phyloP scores from a whole-genome alignment of 2,113 vertebrate species.

The Synchiropus splendidus region DNA sequence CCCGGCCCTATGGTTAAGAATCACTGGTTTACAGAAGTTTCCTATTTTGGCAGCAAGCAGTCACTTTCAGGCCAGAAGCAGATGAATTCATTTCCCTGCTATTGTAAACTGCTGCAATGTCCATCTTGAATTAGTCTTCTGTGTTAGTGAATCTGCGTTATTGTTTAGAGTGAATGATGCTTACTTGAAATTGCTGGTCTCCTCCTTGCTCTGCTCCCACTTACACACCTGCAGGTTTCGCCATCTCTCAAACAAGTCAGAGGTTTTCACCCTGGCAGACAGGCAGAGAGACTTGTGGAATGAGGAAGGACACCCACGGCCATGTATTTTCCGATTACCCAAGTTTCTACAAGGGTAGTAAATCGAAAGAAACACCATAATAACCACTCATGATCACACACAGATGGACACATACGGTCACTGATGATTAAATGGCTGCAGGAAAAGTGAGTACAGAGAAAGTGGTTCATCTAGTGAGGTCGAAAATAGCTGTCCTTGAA shows the following conservation, averaged over 20 bases:
- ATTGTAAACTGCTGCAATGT: too few species aligned
- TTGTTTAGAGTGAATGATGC: slow-evolving; percentile 9
- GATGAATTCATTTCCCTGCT: too few species aligned
- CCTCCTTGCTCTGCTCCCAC: slow-evolving; percentile 86
- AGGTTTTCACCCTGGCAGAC: slow-evolving; percentile 85
- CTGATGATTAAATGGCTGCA: not conserved
- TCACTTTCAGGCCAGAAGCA: too few species aligned
- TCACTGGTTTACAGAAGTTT: too few species aligned
- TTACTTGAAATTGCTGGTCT: slow-evolving; percentile 89
- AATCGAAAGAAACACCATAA: slow-evolving; percentile 17
- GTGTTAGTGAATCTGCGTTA: too few species aligned
- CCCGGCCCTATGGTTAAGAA: too few species aligned
- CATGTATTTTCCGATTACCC: slow-evolving; percentile 21
- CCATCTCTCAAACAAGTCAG: slow-evolving; percentile 94
- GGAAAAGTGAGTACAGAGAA: not conserved
- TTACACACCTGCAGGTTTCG: slow-evolving; percentile 87
- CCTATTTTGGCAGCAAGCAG: too few species aligned
- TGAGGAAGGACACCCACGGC: slow-evolving; percentile 22
- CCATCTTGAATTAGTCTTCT: too few species aligned
- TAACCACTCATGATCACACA: not conserved
- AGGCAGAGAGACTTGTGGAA: slow-evolving; percentile 34
- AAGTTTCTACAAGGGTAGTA: slow-evolving; percentile 25
- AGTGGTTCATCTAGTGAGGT: slow-evolving; percentile 11
- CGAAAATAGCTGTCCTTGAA: slow-evolving; percentile 55
- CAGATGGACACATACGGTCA: not conserved